Evolutionary conservation across 2,113 vertebrate species (phyloP), one percentile per base, ranked within the genome.

Genomic region (Synodontis membranacea): DNA sequence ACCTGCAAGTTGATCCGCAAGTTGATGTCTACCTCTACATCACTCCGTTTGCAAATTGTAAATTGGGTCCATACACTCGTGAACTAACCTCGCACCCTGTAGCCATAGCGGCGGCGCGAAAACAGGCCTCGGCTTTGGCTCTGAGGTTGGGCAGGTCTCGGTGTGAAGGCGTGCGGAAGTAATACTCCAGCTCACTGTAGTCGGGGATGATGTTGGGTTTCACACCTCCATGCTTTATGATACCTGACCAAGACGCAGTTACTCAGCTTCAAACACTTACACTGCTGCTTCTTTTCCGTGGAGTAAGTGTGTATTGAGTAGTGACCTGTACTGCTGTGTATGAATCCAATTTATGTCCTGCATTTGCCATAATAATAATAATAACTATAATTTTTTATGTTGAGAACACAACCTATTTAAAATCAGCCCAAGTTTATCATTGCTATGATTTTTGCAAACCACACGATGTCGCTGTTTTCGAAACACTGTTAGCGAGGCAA

Each of bases 141-240:
- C 92, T 95, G 89, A 97, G 92, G 89, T 92, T 44, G 56, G 90
- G 88, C 88, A 97, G 95, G 50, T 97, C 96, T 90, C 90, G 94
- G 89, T 94, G 91, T 46, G 94, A 95, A 37, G 96, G 94, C 25
- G 96, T 95, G 76, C 96, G 96, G 88, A 97, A 91, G 84, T 96
- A 97, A 90, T 95, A 97, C 86, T 96, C 91, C 72, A 97, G 93
- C 79, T 97, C 96, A 80, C 94, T 94, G 90, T 96, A 97, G 88
- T 95, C 96, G 76, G 97, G 96, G 92, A 97, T 96, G 92, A 97
- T 97, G 91, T 97, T 97, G 85, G 97, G 95, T 88, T 96, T 97
- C 88, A 96, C 92, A 28, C 97, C 96, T 88, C 96, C 96, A 58
- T 96, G 95, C 93, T 96, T 97, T 91, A 97, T 97, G 90, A 97